A percentile compares a stretch with the other conserved stretches of the same genome.
These are phyloP conservation scores for Rhamnusium bicolor DNA, from an alignment of 2,888 invertebrate species.

Conservation along the genomic window DNA sequence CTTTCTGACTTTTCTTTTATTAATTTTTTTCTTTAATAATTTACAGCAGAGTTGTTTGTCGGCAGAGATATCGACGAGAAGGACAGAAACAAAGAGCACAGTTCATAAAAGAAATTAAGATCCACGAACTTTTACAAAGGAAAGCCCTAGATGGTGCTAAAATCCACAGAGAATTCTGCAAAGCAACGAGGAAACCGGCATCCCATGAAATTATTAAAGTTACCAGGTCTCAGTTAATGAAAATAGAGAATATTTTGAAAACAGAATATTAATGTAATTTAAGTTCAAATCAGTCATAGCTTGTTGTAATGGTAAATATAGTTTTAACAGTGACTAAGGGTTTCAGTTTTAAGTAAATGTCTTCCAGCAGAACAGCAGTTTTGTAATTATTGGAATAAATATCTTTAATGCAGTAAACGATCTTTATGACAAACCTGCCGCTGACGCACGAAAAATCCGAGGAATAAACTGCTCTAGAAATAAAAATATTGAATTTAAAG, in stretches of 20 bases:
- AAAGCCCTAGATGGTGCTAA: conserved; percentile 78
- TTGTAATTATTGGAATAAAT: too few relatives aligned
- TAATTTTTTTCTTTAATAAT: conserved; percentile 21
- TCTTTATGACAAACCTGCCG: too few relatives aligned
- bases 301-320: not conserved
- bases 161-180: conserved; percentile 78
- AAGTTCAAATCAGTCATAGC: not conserved
- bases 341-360: too few relatives aligned
- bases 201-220: conserved; percentile 62
- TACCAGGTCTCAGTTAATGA: conserved; percentile 60
- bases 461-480: too few relatives aligned
- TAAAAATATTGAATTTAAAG: too few relatives aligned
- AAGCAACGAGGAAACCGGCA: conserved; percentile 70
- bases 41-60: conserved; percentile 78
- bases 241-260: conserved; percentile 62
- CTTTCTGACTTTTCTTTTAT: not conserved
- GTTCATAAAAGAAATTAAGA: conserved; percentile 76
- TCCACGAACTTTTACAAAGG: conserved; percentile 76
- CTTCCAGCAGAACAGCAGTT: too few relatives aligned
- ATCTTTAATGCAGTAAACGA: too few relatives aligned
- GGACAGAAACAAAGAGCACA: conserved; percentile 74
- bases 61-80: conserved; percentile 75
- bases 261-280: conserved; percentile 9
- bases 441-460: too few relatives aligned
- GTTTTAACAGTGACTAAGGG: not conserved